Evolutionary conservation across 2,113 vertebrate species (phyloP).

Genomic region (Paracanthobrama guichenoti): DNA sequence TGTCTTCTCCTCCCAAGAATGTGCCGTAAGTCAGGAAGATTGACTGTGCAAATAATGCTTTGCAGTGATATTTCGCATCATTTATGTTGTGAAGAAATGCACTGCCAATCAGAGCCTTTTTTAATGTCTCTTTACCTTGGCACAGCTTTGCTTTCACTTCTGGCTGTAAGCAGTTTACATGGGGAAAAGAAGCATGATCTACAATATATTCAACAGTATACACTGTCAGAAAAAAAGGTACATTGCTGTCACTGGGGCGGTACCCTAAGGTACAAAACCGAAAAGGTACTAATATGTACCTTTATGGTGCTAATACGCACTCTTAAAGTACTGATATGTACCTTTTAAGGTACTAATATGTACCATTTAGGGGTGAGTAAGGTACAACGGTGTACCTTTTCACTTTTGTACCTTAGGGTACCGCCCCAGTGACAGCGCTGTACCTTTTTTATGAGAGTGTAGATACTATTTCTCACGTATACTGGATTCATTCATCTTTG

Average conservation of each 20-base stretch:
- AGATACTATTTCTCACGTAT: neutral
- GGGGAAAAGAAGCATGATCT: conserved; percentile 14
- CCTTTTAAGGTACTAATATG: no score
- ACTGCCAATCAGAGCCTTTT: neutral
- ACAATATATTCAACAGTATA: conserved; percentile 9
- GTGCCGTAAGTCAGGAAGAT: neutral
- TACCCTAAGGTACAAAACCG: no score
- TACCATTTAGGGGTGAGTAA: no score
- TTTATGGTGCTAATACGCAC: no score
- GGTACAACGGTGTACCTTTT: no score
- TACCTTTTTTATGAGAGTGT: no score
- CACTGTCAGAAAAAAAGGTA: no score
- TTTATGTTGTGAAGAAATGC: neutral
- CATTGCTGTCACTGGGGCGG: no score
- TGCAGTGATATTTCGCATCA: neutral
- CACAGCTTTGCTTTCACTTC: conserved; percentile 7
- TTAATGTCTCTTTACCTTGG: conserved; percentile 34
- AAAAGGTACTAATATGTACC: no score
- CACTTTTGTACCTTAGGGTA: no score
- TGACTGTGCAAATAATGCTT: neutral
- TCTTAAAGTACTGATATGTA: no score
- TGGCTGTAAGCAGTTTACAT: conserved; percentile 1
- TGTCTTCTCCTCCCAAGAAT: neutral
- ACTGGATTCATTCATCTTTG: neutral
- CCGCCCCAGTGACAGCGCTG: no score